Evolutionary conservation across 2,113 vertebrate genomes (phyloP).

Genomic region (Lampris megalopsis): DNA sequence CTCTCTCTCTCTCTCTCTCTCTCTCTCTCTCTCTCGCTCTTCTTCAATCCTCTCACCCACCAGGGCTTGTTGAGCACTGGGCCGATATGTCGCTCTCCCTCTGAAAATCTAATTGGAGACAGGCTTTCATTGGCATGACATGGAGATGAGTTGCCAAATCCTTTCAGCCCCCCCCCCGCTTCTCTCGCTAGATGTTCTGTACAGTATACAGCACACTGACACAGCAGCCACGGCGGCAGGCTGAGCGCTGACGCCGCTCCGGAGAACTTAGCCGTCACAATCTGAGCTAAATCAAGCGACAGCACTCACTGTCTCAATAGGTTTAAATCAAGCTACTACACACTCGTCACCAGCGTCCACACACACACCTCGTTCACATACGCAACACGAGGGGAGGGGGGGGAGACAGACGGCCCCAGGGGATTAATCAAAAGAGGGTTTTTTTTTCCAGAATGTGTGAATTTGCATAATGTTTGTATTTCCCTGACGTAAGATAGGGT

Average conservation of each 20-base stretch:
- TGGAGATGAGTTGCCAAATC: slow-evolving; percentile 80
- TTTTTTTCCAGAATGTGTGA: slow-evolving; percentile 37
- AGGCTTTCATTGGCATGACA: slow-evolving; percentile 76
- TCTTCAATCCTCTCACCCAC: slow-evolving; percentile 62
- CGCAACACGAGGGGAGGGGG: slow-evolving; percentile 2
- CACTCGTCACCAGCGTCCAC: neutral
- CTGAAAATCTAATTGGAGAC: slow-evolving; percentile 78
- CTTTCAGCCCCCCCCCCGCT: slow-evolving; percentile 62
- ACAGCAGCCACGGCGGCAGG: slow-evolving; percentile 40
- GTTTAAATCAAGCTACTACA: slow-evolving; percentile 47
- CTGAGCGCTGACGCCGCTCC: slow-evolving; percentile 2
- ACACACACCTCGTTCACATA: slow-evolving; percentile 24
- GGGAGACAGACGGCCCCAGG: slow-evolving; percentile 7
- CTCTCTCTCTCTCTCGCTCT: slow-evolving; percentile 15
- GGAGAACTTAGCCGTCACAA: slow-evolving; percentile 26
- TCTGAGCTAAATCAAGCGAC: slow-evolving; percentile 42
- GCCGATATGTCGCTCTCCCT: slow-evolving; percentile 69
- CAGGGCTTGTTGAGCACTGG: slow-evolving; percentile 69
- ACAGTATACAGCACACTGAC: slow-evolving; percentile 31
- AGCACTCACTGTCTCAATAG: slow-evolving; percentile 36
- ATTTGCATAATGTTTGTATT: slow-evolving; percentile 26
- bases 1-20: slow-evolving; percentile 16
- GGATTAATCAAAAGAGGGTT: slow-evolving; percentile 8
- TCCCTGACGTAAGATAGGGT: neutral
- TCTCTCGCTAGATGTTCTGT: slow-evolving; percentile 35